Evolutionary conservation across 2,888 invertebrate species (phyloP), one percentile per base, ranked within the genome.

Genomic region (Automeris io): DNA sequence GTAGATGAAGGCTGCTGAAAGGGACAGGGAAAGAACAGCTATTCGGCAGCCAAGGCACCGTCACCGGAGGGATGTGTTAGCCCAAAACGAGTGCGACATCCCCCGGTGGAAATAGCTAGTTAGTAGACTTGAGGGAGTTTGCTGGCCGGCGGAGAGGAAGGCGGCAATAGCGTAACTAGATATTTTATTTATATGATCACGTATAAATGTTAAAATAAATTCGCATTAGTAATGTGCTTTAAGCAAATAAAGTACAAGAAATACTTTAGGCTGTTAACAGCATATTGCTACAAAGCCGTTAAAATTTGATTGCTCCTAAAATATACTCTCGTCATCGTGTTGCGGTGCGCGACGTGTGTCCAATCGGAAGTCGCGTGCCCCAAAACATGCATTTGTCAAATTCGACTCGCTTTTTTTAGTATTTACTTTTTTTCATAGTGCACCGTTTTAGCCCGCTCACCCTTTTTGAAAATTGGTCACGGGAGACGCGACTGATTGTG

Each of bases 311-410:
- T 61, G 56, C 53, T 51, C 41, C 57, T 54, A 60, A 59, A 67
- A 59, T 58, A 62, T 64, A 49, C 43, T 45, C 45, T 29, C 51
- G 51, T 54, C 52, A 51, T 54, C 51, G 53, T 62, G 54, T 59
- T 51, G 57, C 49, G 49, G 37, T 49, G 55, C 54, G 47, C 62
- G 53, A 46, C 49, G 63, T 73, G 68, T 63, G 61, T 47, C 71
- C 40, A 70, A 80, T 73, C 56, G 51, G 43, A 41, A 55, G 80
- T 72, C 82, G 78, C 80, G 83, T 82, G 82, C 71, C 75, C 75
- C 73, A 74, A 79, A 85, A 81, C 81, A 83, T 59, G 70, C 78
- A 80, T 86, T 85, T 79, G 75, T 85, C 79, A 80, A 66, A 80
- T 85, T 83, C 69, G 85, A 68, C 57, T 54, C 78, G 80, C 78